These are phyloP conservation scores for Drosophila lacertosa DNA, from an alignment of 1,140 invertebrate species.

Conservation along the genomic window DNA sequence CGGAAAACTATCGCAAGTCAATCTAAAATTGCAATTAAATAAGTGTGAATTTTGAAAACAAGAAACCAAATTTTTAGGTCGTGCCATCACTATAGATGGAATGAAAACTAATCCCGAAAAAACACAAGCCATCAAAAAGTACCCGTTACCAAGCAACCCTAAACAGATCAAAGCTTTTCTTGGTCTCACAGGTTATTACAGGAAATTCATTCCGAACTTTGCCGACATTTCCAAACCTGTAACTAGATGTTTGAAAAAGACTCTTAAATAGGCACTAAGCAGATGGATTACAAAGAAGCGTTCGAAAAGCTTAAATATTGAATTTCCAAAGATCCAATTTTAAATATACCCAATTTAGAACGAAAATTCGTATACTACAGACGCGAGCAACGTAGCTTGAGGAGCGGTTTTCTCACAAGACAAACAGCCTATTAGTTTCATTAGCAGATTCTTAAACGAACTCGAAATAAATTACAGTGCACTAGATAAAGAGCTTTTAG, in stretches of 20 bases:
- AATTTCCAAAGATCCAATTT: constrained; percentile 17
- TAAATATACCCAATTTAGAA: constrained; percentile 5
- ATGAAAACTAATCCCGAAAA: constrained; percentile 42
- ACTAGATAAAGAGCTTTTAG: neutral
- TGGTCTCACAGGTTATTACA: constrained; percentile 10
- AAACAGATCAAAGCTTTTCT: constrained; percentile 36
- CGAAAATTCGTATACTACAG: constrained; percentile 3
- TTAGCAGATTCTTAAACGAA: too few relatives aligned
- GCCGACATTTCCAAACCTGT: constrained; percentile 59
- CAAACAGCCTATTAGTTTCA: too few relatives aligned
- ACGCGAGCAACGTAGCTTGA: neutral
- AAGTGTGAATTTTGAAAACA: constrained; percentile 47
- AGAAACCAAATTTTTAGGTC: constrained; percentile 67
- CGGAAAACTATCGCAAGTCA: too few relatives aligned
- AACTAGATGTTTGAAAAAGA: constrained; percentile 11
- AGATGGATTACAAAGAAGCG: constrained; percentile 11
- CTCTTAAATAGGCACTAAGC: constrained; percentile 1
- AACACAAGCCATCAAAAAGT: constrained; percentile 54
- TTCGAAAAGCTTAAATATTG: constrained; percentile 11
- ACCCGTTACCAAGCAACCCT: constrained; percentile 51
- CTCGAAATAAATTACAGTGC: too few relatives aligned
- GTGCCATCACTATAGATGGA: constrained; percentile 57
- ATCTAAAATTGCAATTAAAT: constrained; percentile 32
- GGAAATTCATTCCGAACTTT: constrained; percentile 7
- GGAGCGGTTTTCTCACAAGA: neutral